Conservation (phyloP, 1,140 invertebrate species). For the Drosophila pandora region DNA sequence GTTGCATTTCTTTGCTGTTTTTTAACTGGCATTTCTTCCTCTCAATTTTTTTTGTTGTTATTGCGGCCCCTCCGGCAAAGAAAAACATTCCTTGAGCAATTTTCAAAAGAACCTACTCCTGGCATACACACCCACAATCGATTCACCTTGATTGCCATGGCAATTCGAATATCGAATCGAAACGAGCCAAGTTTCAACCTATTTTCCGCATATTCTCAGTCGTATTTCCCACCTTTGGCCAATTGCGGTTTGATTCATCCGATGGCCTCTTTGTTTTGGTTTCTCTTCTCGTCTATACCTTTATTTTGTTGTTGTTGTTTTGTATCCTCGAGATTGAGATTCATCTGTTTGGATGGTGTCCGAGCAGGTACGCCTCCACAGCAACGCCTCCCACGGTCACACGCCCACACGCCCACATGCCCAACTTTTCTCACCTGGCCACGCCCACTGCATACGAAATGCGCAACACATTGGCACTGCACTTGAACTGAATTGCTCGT, state of each 20-base stretch:
- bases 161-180: not conserved
- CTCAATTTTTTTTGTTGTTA: not conserved
- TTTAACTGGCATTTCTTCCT: not conserved
- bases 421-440: conserved; percentile 18
- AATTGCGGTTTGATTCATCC: conserved; percentile 31
- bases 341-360: conserved; percentile 29
- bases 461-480: conserved; percentile 69
- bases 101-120: not conserved
- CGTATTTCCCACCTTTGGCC: conserved; percentile 22
- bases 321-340: conserved; percentile 22
- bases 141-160: conserved; percentile 20
- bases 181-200: not conserved
- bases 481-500: conserved; percentile 56
- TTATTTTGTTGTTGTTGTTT: conserved; percentile 7
- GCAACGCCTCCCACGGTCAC: not conserved
- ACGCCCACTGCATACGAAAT: conserved; percentile 59
- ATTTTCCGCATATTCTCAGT: not conserved
- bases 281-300: not conserved
- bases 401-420: not conserved
- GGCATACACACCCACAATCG: not conserved
- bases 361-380: not conserved
- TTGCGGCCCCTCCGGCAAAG: not conserved
- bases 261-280: conserved; percentile 6
- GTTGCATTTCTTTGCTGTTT: not conserved
- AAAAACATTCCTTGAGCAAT: not conserved